These are phyloP conservation scores for Omphaloscelis lunosa DNA, from an alignment of 2,888 invertebrate genomes.

Conservation along the genomic window DNA sequence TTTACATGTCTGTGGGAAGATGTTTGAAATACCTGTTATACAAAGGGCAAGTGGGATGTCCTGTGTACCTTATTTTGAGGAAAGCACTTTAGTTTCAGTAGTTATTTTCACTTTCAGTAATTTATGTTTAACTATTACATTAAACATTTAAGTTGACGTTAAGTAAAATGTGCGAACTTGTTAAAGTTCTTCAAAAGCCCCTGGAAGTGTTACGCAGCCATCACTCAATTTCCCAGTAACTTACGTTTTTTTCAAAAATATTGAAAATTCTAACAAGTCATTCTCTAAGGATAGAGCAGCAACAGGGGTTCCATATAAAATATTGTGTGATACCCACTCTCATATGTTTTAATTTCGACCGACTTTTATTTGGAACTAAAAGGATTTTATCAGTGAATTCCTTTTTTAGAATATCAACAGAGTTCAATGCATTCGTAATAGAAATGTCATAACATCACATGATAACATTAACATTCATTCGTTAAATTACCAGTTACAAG, in stretches of 20 bases:
- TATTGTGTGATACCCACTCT: background rate
- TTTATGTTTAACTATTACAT: background rate
- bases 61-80: background rate
- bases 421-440: background rate
- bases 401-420: background rate
- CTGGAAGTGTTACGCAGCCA: background rate
- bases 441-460: background rate
- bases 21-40: background rate
- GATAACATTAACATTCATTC: background rate
- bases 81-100: constrained; percentile 1
- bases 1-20: constrained; percentile 11
- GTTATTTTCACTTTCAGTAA: background rate
- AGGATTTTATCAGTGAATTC: background rate
- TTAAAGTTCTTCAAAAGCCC: background rate
- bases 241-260: background rate
- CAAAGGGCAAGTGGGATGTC: background rate
- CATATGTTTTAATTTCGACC: background rate
- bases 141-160: background rate
- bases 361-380: background rate
- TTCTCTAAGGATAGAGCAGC: background rate
- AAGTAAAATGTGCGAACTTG: background rate
- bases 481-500: background rate
- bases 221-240: background rate
- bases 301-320: background rate
- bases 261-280: too few species aligned